Percentiles rank a stretch among this genome's conserved stretches.
phyloP scores from a whole-genome alignment of 2,797 vertebrate genomes.

The Microctenopoma steveboyesi region DNA sequence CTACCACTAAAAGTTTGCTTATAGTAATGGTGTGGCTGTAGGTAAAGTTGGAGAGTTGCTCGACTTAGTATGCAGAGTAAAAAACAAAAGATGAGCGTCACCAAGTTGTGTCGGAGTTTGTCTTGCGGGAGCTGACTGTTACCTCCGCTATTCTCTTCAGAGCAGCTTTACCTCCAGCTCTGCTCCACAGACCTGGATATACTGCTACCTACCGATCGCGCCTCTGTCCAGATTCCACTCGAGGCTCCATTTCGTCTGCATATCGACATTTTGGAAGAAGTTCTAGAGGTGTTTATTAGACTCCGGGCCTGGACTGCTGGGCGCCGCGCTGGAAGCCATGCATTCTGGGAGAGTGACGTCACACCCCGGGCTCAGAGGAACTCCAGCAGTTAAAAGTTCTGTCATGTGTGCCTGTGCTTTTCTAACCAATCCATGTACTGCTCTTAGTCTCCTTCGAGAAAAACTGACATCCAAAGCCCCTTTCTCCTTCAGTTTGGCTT shows the following conservation, averaged over 20 bases:
- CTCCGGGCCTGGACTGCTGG: slow-evolving; percentile 83
- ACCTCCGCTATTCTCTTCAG: neutral
- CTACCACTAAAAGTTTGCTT: fast-evolving
- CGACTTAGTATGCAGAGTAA: slow-evolving; percentile 26
- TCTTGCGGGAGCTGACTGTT: slow-evolving; percentile 59
- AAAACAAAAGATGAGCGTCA: slow-evolving; percentile 67
- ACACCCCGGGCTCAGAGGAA: slow-evolving; percentile 68
- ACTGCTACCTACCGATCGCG: slow-evolving; percentile 58
- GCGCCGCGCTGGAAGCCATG: slow-evolving; percentile 88
- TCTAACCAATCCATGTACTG: no score
- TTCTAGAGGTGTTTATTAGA: slow-evolving; percentile 77
- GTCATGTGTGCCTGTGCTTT: no score
- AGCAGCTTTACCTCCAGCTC: neutral
- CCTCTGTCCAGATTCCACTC: slow-evolving; percentile 23
- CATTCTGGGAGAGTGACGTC: slow-evolving; percentile 94
- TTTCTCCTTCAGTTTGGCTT: no score
- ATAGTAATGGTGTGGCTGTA: fast-evolving
- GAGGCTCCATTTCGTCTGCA: slow-evolving; percentile 43
- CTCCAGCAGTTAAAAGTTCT: slow-evolving; percentile 38
- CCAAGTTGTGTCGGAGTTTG: slow-evolving; percentile 72
- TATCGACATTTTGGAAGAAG: slow-evolving; percentile 62
- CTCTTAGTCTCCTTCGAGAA: no score
- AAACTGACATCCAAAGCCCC: no score
- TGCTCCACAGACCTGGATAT: neutral
- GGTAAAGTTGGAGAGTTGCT: neutral